Conservation (phyloP, 1,140 invertebrate species). For the Melitaea cinxia region DNA sequence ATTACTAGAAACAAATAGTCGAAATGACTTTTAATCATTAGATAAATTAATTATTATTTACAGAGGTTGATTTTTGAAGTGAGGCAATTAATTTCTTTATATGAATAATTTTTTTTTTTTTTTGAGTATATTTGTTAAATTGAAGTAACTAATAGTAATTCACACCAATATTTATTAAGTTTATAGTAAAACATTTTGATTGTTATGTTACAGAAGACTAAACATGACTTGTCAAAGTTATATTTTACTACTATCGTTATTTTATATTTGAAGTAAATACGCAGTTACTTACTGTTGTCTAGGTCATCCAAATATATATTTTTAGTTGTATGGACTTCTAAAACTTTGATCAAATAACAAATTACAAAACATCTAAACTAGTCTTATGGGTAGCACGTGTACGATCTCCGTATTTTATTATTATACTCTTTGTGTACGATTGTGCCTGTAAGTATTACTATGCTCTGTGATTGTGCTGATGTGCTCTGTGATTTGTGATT, state of each 20-base stretch:
- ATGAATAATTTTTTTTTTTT: background rate
- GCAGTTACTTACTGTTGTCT: slow-evolving; percentile 8
- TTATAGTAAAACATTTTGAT: background rate
- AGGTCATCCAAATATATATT: slow-evolving; percentile 18
- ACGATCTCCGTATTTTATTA: too few relatives aligned
- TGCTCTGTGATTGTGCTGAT: too few relatives aligned
- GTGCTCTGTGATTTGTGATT: too few relatives aligned
- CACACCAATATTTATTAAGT: background rate
- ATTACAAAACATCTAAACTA: slow-evolving; percentile 8
- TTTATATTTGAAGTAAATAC: slow-evolving; percentile 1
- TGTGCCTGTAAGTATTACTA: too few relatives aligned
- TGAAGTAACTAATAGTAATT: background rate
- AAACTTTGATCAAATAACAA: slow-evolving; percentile 3
- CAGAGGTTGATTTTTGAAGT: too few relatives aligned
- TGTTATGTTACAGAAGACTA: slow-evolving; percentile 7
- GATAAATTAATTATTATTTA: too few relatives aligned
- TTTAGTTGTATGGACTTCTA: slow-evolving; percentile 3
- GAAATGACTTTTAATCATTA: too few relatives aligned
- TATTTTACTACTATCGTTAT: background rate
- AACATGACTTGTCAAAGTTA: slow-evolving; percentile 31
- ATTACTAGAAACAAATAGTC: too few relatives aligned
- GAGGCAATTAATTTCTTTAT: too few relatives aligned
- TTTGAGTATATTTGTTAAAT: background rate
- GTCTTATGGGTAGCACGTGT: too few relatives aligned
- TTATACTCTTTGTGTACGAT: too few relatives aligned